These are phyloP conservation scores for Leucozona laternaria DNA, from an alignment of 2,888 invertebrate species.

Conservation along the genomic window DNA sequence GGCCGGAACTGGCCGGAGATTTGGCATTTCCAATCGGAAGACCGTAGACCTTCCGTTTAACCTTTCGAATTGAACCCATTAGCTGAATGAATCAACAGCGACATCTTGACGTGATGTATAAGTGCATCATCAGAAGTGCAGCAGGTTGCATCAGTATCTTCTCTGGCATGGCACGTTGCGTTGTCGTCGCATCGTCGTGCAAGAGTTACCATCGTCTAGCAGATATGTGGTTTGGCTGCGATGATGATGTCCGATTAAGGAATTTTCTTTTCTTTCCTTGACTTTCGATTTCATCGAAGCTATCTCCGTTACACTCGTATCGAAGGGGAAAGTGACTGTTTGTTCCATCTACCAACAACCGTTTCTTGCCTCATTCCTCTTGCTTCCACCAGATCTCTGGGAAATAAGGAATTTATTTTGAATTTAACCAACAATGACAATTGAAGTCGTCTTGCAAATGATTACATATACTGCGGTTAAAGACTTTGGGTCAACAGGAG, in stretches of 20 bases:
- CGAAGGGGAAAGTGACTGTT: slow-evolving; percentile 61
- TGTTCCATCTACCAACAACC: not conserved
- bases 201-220: slow-evolving; percentile 40
- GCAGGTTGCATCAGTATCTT: slow-evolving; percentile 53
- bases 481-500: slow-evolving; percentile 56
- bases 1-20: slow-evolving; percentile 29
- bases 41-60: slow-evolving; percentile 62
- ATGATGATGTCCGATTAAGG: slow-evolving; percentile 70
- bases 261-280: slow-evolving; percentile 74
- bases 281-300: slow-evolving; percentile 73
- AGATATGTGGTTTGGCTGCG: slow-evolving; percentile 14
- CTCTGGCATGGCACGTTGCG: slow-evolving; percentile 2
- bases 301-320: slow-evolving; percentile 43
- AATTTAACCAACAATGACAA: slow-evolving; percentile 72
- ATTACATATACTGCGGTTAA: slow-evolving; percentile 50
- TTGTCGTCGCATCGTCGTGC: slow-evolving; percentile 34
- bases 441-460: slow-evolving; percentile 44
- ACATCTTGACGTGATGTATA: slow-evolving; percentile 30
- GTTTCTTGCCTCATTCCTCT: not conserved
- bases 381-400: not conserved
- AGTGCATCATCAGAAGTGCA: slow-evolving; percentile 42
- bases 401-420: slow-evolving; percentile 64
- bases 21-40: slow-evolving; percentile 54
- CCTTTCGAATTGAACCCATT: slow-evolving; percentile 66
- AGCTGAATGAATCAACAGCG: slow-evolving; percentile 17